Evolutionary conservation across 2,113 vertebrate species (phyloP), one percentile per base, ranked within the genome.

Genomic region (Acanthochromis polyacanthus): DNA sequence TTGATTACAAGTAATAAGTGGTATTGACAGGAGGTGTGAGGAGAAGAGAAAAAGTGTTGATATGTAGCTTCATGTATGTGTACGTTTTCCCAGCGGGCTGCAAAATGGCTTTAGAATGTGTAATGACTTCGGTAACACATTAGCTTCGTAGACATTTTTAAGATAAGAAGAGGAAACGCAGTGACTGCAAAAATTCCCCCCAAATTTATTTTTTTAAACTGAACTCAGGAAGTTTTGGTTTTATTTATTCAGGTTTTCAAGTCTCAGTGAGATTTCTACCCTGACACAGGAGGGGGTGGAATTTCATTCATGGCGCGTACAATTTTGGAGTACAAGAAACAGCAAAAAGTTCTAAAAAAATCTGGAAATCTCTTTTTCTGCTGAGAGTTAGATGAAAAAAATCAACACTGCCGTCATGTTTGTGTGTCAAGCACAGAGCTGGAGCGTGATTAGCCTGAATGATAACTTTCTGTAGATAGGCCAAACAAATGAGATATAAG

Each of bases 1-100:
- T 90, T 92, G 89, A 90, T 91, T 77, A 86, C 32, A 84, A 72
- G 86, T 90, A 83, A 91, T 90, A 82, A 92, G 91, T 87, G 83
- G 56, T 83, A 89, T 93, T 91, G 91, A 85, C 90, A 85, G 65
- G 78, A 82, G 79, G 86, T 87, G 88, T 89, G 81, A 86, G 75
- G 58, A 81, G 66, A 77, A 25, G 65, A 72, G 69, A 36, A 62
- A 73, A 88, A 77, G 88, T 84, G 91, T 91, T 25, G 36, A 61
- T 69, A 69, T 83, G 70, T 66, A 69, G 61, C 58, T 79, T 78
- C 80, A 72, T 81, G 77, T 81, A 10, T 52, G 43, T 56, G 40
- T 57, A 46, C 55, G 70, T 83, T 73, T 71, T 80, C 81, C 76
- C 86, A 28, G 32, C 4, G 61, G 85, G 58, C 62, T 61, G 59